These are phyloP conservation scores for Dasyornis broadbenti DNA, from an alignment of 2,113 vertebrate genomes.

Conservation along the genomic window DNA sequence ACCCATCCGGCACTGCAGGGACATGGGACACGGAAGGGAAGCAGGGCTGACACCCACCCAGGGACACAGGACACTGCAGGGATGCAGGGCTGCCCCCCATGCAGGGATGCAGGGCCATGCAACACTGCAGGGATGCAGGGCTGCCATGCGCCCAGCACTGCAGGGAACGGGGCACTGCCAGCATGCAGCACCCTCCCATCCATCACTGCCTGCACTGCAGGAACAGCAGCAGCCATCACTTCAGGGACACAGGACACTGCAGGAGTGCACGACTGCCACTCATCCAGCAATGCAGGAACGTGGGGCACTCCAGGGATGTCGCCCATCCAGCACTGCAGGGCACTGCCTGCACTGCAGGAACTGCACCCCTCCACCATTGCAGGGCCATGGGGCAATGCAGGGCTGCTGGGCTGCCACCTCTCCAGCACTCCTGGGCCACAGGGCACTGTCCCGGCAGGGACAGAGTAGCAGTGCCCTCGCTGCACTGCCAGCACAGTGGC, in stretches of 20 bases:
- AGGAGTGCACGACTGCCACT: neutral
- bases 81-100: neutral
- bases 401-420: neutral
- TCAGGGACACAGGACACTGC: neutral
- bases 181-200: neutral
- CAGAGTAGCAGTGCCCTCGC: neutral
- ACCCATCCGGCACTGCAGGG: neutral
- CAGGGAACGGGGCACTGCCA: neutral
- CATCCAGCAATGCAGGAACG: neutral
- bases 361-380: neutral
- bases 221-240: neutral
- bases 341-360: neutral
- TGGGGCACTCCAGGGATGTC: neutral
- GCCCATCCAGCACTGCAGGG: neutral
- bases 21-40: neutral
- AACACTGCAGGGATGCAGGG: too few relatives aligned
- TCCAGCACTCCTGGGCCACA: neutral
- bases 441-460: neutral
- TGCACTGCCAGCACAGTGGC: neutral
- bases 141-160: neutral
- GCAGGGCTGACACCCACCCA: neutral
- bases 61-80: neutral
- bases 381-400: fast-evolving
- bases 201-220: neutral
- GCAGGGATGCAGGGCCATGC: neutral